phyloP scores from a whole-genome alignment of 2,888 invertebrate genomes.

The Synergus laeviventris region DNA sequence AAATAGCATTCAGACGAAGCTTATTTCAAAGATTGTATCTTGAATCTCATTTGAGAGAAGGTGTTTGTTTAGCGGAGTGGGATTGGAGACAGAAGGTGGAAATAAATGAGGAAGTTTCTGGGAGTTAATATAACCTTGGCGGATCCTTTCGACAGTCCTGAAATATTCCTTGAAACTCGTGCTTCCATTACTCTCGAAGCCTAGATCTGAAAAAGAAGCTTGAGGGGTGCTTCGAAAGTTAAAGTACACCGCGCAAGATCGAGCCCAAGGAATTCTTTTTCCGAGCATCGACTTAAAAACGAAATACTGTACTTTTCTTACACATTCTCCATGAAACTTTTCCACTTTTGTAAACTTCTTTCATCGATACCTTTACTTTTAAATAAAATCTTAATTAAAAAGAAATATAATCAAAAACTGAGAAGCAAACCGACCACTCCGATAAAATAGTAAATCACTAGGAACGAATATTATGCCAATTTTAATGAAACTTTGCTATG shows the following conservation, averaged over 20 bases:
- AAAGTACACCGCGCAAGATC: conserved; percentile 31
- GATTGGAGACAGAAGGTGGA: conserved; percentile 29
- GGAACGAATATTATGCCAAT: no score
- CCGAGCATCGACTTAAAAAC: not conserved
- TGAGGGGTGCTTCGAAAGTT: conserved; percentile 4
- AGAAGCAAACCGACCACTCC: no score
- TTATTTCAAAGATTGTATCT: not conserved
- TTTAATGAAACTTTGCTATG: no score
- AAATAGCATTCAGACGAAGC: not conserved
- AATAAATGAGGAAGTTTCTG: conserved; percentile 38
- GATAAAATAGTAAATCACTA: no score
- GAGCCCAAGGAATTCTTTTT: conserved; percentile 26
- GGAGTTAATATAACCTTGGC: conserved; percentile 32
- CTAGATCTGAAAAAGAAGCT: conserved; percentile 18
- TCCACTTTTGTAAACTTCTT: conserved; percentile 17
- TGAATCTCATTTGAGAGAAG: not conserved
- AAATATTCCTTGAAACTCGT: conserved; percentile 37
- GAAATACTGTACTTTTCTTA: conserved; percentile 25
- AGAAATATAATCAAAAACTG: no score
- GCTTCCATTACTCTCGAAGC: not conserved
- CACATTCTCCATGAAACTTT: conserved; percentile 23
- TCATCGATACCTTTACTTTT: conserved; percentile 5
- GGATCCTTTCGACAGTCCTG: conserved; percentile 32
- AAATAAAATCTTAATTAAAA: not conserved
- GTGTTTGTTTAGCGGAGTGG: conserved; percentile 29